These are phyloP conservation scores for Pseudochirops cupreus DNA, from an alignment of 2,797 vertebrate genomes.

Conservation along the genomic window DNA sequence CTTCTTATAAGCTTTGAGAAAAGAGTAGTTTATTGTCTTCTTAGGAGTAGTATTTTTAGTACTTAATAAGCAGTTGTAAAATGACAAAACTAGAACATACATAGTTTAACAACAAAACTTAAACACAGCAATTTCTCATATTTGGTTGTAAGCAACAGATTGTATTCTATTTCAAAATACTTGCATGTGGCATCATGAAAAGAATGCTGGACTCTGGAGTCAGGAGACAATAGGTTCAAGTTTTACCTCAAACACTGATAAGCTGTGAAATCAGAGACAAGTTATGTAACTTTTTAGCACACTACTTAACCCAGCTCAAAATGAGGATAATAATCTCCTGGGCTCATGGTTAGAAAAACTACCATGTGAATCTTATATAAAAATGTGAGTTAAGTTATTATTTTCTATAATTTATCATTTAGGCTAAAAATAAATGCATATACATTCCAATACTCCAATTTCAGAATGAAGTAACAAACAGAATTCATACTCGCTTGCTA, in stretches of 20 bases:
- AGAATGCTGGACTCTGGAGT: not conserved
- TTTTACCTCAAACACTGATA: not conserved
- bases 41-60: not conserved
- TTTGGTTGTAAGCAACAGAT: not conserved
- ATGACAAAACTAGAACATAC: not conserved
- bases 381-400: not conserved
- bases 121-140: not conserved
- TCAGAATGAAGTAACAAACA: conserved; percentile 58
- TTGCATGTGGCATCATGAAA: not conserved
- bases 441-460: not conserved
- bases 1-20: not conserved
- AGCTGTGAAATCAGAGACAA: not conserved
- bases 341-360: not conserved
- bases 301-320: not conserved
- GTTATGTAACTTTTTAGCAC: not conserved
- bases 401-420: conserved; percentile 30
- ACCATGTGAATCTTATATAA: not conserved
- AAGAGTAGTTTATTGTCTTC: not conserved
- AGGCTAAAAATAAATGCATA: conserved; percentile 27
- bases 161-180: not conserved
- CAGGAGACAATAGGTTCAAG: not conserved
- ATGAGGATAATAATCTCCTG: not conserved
- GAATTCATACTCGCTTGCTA: conserved; percentile 91
- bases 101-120: not conserved
- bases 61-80: not conserved